Base-by-base conservation (phyloP, 2,888 invertebrate genomes). In the Xanthia togata region DNA sequence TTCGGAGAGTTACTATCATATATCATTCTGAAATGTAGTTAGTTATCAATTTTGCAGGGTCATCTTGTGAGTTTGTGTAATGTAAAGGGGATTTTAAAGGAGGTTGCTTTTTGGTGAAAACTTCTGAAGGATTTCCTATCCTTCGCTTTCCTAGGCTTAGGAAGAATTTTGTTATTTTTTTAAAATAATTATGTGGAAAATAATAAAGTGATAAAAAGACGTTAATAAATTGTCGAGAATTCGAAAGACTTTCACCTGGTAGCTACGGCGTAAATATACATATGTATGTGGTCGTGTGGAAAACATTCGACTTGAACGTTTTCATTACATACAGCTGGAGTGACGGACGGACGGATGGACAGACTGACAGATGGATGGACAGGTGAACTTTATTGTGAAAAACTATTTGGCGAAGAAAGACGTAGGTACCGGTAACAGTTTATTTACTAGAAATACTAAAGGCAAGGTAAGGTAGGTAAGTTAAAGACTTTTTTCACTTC, bases 11-110 rank as follows among this genome's bases (percentile, higher is more conserved):
- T 80, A 74, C 83, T 82, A 84, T 85, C 85, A 90, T 90, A 87
- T 87, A 89, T 91, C 87, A 90, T 88, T 79, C 71, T 72, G 83
- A 84, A 87, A 88, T 87, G 84, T 87, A 74, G 82, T 81, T 85
- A 87, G 83, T 84, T 86, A 88, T 83, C 79, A 87, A 84, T 89
- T 85, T 76, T 84, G 81, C 83, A 74, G 79, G 81, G 85, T 82
- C 85, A 82, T 76, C 68, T 69, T 53, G 23, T 60, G 60, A 26
- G 62, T 59, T 60, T 62, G 38, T 62, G n/a, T 83, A 55, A 63
- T 70, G 67, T 69, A 70, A 50, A 60, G 35, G 41, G 41, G 70
- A 59, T 65, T 82, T 65, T 82, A 60, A 82, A 65, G 20, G 14
- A 57, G 57, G 63, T 63, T 75, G 38, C 38, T 60, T 81, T 81